Conservation (phyloP, 37 sponge, comb jelly and placozoan species). For the Diacarnus erythraeanus region DNA sequence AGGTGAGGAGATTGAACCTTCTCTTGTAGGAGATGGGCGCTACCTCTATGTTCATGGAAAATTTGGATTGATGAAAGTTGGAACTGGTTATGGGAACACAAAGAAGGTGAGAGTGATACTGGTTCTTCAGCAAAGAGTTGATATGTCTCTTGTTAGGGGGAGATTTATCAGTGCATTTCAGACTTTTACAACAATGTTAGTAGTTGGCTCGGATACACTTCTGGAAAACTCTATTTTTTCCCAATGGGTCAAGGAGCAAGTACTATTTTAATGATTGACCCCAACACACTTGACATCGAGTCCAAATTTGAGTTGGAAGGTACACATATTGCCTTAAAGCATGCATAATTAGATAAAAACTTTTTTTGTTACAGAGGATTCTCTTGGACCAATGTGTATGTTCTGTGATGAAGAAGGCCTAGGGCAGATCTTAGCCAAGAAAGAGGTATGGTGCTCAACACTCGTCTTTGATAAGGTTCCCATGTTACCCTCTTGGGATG, state of each 20-base stretch:
- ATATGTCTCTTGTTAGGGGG: background rate
- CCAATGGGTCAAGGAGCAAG: constrained; percentile 46
- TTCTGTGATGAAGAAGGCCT: constrained; percentile 53
- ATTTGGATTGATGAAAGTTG: constrained; percentile 69
- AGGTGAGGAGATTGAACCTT: background rate
- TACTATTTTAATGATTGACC: constrained; percentile 45
- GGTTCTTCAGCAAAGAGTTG: background rate
- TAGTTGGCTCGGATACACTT: constrained; percentile 9
- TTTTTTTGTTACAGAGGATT: constrained; percentile 46
- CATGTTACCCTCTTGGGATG: no score
- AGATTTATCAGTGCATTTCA: background rate
- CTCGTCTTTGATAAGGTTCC: no score
- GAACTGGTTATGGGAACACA: constrained; percentile 81
- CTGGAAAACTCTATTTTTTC: constrained; percentile 66
- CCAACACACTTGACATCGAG: constrained; percentile 53
- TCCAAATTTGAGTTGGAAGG: constrained; percentile 41
- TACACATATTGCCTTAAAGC: background rate
- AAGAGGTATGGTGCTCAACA: constrained; percentile 59
- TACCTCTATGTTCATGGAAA: constrained; percentile 66
- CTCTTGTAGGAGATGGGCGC: constrained; percentile 67
- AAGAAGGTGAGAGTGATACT: constrained; percentile 29
- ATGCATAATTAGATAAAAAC: background rate
- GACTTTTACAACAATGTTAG: background rate
- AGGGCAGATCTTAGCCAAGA: constrained; percentile 61
- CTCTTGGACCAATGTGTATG: constrained; percentile 60